These are phyloP conservation scores for Esox lucius DNA, from an alignment of 2,797 vertebrate species.

Conservation along the genomic window DNA sequence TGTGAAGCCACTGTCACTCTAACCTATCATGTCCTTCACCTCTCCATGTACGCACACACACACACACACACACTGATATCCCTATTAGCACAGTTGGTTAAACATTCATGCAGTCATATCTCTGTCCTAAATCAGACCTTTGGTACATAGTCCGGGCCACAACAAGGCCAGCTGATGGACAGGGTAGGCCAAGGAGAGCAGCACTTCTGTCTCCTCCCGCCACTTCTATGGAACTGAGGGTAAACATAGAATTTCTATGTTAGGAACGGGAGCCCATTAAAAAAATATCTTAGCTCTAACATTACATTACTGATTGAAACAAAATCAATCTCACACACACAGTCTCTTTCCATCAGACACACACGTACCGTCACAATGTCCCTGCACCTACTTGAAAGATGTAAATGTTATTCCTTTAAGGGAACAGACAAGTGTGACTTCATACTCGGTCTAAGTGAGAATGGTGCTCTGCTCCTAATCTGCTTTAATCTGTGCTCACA, in stretches of 20 bases:
- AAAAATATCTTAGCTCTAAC: neutral
- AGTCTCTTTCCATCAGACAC: neutral
- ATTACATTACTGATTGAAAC: neutral
- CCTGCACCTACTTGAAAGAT: slow-evolving; percentile 12
- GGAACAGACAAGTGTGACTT: slow-evolving; percentile 6
- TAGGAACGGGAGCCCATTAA: neutral
- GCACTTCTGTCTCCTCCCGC: neutral
- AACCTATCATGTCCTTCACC: slow-evolving; percentile 58
- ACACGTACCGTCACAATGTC: slow-evolving; percentile 43
- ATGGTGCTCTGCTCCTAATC: slow-evolving; percentile 51
- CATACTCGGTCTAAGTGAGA: slow-evolving; percentile 3
- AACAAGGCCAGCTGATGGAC: slow-evolving; percentile 29
- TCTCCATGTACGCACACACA: slow-evolving; percentile 42
- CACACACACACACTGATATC: neutral
- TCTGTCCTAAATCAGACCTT: slow-evolving; percentile 50
- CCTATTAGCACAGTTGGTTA: slow-evolving; percentile 54
- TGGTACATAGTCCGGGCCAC: slow-evolving; percentile 23
- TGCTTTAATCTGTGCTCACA: slow-evolving; percentile 54
- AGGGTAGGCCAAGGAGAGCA: slow-evolving; percentile 12
- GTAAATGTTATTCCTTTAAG: neutral
- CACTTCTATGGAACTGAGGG: slow-evolving; percentile 11
- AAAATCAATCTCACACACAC: neutral
- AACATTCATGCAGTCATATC: slow-evolving; percentile 68
- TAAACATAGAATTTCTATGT: neutral
- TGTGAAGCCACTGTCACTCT: slow-evolving; percentile 29